Evolutionary conservation across 2,888 invertebrate genomes (phyloP).

Genomic region (Metacarcinus magister): DNA sequence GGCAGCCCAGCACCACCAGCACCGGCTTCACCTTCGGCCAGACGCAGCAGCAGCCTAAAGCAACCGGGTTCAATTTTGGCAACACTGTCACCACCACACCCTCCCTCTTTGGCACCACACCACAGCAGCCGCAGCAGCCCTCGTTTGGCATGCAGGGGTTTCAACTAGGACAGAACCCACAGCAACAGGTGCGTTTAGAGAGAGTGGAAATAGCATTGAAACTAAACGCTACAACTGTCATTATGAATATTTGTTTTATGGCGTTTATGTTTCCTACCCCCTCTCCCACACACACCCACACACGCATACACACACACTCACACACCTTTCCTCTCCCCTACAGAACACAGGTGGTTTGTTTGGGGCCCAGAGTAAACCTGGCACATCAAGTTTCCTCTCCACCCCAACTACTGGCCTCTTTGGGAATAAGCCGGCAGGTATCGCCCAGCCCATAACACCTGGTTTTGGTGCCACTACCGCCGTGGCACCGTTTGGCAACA

Average conservation of each 20-base stretch:
- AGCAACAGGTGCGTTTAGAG: conserved; percentile 75
- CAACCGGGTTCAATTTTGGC: conserved; percentile 84
- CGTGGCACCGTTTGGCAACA: conserved; percentile 84
- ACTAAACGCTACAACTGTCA: too few relatives aligned
- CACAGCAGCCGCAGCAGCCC: conserved; percentile 82
- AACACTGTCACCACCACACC: conserved; percentile 86
- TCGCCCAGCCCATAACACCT: conserved; percentile 62
- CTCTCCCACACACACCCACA: background rate
- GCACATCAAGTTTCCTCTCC: conserved; percentile 66
- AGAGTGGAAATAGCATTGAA: too few relatives aligned
- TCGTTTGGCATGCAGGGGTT: conserved; percentile 85
- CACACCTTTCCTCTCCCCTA: background rate
- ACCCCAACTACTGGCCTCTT: conserved; percentile 77
- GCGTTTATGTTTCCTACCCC: background rate
- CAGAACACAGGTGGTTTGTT: conserved; percentile 83
- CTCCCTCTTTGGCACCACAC: conserved; percentile 86
- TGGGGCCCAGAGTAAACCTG: conserved; percentile 84
- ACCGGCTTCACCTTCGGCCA: conserved; percentile 84
- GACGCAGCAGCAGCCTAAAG: conserved; percentile 83
- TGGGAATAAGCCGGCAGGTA: conserved; percentile 80
- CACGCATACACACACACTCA: too few relatives aligned
- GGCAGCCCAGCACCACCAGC: conserved; percentile 83
- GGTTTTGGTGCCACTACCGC: conserved; percentile 83
- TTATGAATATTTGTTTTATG: background rate
- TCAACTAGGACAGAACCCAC: conserved; percentile 67